A percentile compares a stretch with the other conserved stretches of the same genome.
Conservation (phyloP, 1,140 invertebrate genomes). For the Eubasilissa regina region DNA sequence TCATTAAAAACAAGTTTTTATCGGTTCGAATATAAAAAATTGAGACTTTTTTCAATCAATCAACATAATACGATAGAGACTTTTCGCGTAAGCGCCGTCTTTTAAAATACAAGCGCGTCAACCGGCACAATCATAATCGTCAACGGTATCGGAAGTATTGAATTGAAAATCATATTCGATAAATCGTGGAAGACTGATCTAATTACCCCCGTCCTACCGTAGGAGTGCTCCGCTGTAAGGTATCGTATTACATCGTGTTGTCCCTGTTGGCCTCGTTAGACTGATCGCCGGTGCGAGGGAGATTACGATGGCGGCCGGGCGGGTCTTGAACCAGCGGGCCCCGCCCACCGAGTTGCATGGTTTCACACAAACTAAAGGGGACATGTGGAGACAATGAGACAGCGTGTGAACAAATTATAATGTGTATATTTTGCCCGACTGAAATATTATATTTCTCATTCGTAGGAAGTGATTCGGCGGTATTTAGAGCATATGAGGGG, state of each 20-base stretch:
- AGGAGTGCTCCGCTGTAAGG: constrained; percentile 15
- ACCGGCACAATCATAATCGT: not conserved
- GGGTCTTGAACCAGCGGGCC: constrained; percentile 25
- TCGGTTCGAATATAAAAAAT: constrained; percentile 11
- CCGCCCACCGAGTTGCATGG: constrained; percentile 34
- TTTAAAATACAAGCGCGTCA: not conserved
- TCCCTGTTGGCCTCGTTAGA: constrained; percentile 16
- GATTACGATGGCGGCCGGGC: constrained; percentile 17
- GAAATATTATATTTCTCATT: constrained; percentile 19
- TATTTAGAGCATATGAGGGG: not conserved
- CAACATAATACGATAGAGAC: constrained; percentile 15
- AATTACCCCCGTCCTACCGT: constrained; percentile 41
- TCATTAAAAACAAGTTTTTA: constrained; percentile 37
- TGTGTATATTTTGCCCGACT: not conserved
- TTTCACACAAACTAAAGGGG: constrained; percentile 40
- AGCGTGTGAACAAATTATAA: constrained; percentile 38
- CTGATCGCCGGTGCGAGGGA: not conserved
- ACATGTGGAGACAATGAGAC: constrained; percentile 39
- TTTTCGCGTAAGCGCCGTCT: constrained; percentile 1
- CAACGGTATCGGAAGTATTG: constrained; percentile 15
- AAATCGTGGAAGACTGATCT: constrained; percentile 46
- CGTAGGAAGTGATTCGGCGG: constrained; percentile 29
- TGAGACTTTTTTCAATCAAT: constrained; percentile 29
- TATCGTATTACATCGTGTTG: not conserved
- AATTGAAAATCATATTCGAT: constrained; percentile 51